Base-by-base conservation (phyloP, 2,797 vertebrate genomes). In the Euthynnus affinis region DNA sequence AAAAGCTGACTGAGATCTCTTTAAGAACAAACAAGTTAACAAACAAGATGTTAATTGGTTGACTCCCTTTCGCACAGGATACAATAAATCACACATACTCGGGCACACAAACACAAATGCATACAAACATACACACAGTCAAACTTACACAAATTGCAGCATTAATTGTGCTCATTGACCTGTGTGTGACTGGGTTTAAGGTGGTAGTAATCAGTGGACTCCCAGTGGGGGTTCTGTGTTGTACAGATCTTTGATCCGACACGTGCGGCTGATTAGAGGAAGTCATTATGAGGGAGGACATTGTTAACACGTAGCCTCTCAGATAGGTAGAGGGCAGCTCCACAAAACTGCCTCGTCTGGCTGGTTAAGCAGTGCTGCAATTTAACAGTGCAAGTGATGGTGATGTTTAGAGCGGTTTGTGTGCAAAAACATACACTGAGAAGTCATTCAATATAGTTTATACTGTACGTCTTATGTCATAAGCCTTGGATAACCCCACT, bases 231-330 rank as follows among this genome's bases (percentile, higher is more conserved):
- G 70, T 58, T 80, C 57, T 61, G 55, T n/a, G 82, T 74, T 63
- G 42, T 73, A 63, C 85, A 76, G 73, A 87, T 88, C 88, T 90
- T 88, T 93, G 83, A 92, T 87, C 88, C 42, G 86, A 94, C 90
- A 91, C 83, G 83, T 90, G 88, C 80, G 49, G 84, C 83, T 93
- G 87, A 93, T 94, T 94, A 92, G 81, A 91, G 88, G 78, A 90
- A 92, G 91, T 87, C 64, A 75, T 92, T 90, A 84, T 2, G 40
- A 65, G 68, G 53, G 72, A 82, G 82, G 79, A 82, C 88, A 49
- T 87, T 51, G 84, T 87, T 92, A 91, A 91, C 88, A 85, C 67
- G 15, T 37, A 82, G 79, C 74, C 69, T 59, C 76, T 89, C 72
- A 64, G 60, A 91, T 76, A 74, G 76, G 72, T 66, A 56, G 72